Base-by-base conservation (phyloP, 2,888 invertebrate genomes). In the Cantharis rustica region DNA sequence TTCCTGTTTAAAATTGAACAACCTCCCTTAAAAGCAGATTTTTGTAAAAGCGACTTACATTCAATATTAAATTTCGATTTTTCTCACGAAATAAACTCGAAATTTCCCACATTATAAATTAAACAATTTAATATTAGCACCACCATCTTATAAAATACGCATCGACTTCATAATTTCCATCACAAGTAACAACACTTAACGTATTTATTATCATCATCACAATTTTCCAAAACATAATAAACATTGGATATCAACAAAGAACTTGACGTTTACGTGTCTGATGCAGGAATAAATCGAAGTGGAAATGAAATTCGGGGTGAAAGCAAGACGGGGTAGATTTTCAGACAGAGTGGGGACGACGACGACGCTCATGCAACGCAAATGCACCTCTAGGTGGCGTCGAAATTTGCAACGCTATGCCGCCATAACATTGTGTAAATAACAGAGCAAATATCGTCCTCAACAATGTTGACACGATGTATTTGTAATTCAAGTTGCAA, bases 271-370 rank as follows among this genome's bases (percentile, higher is more conserved):
- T 20, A 66, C 64, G 64, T 66, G 64, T 23, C 64, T 66, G 20
- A 23, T 20, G 64, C 64, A 66, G n/a, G 64, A 73, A 69, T 73
- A 68, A 73, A 73, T 20, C 72, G 73, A 68, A 73, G 73, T 68
- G 73, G 73, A 73, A 72, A 69, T 73, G 61, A 68, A 62, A 73
- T 68, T 73, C 73, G 26, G 73, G 73, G 73, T 69, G 73, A 31
- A 68, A 61, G 68, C 68, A 61, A 72, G 73, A 66, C 68, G 68
- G 73, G 73, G 73, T 73, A 15, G 73, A n/a, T 61, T 61, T 61
- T 62, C 69, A 16, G 23, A 61, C 17, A 69, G 73, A 69, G 73
- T 69, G 73, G 68, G 73, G 73, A 68, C 13, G 63, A 17, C 17
- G 64, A 47, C 64, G 64, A 66, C 62, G 27, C 68, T 73, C 63